Conservation (phyloP, 2,113 vertebrate species). For the Dipodomys ordii region DNA sequence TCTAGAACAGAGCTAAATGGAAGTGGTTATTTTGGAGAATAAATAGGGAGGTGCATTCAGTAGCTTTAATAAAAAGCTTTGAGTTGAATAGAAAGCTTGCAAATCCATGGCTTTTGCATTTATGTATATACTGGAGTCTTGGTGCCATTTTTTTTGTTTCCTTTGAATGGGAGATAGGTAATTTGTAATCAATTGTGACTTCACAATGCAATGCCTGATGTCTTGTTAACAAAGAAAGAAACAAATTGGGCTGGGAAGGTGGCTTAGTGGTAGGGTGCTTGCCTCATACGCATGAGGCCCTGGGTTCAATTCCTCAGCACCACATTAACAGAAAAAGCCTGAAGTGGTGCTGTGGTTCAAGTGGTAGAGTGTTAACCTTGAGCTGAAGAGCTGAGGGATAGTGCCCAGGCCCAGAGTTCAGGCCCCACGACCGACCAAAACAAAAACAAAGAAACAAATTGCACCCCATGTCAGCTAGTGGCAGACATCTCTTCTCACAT, state of each 20-base stretch:
- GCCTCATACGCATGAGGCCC: no score
- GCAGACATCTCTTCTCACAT: neutral
- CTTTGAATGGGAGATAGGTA: conserved; percentile 53
- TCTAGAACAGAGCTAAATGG: neutral
- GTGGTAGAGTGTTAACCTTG: no score
- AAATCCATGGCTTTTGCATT: conserved; percentile 54
- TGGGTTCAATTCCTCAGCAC: no score
- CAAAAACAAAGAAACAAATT: conserved; percentile 46
- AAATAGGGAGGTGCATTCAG: neutral
- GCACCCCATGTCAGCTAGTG: conserved; percentile 4
- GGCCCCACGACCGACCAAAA: no score
- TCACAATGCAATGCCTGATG: conserved; percentile 26
- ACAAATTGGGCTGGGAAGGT: no score
- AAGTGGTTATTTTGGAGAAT: conserved; percentile 41
- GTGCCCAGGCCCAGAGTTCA: no score
- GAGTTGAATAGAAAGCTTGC: conserved; percentile 53
- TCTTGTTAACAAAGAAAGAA: neutral
- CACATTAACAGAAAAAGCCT: no score
- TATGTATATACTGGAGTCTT: neutral
- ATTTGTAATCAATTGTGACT: conserved; percentile 62
- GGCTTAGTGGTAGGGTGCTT: no score
- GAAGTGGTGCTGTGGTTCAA: no score
- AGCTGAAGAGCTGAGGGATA: no score
- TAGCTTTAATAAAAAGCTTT: neutral
- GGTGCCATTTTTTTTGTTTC: conserved; percentile 38